These are phyloP conservation scores for Athalia cordata DNA, from an alignment of 2,888 invertebrate species.

Conservation along the genomic window DNA sequence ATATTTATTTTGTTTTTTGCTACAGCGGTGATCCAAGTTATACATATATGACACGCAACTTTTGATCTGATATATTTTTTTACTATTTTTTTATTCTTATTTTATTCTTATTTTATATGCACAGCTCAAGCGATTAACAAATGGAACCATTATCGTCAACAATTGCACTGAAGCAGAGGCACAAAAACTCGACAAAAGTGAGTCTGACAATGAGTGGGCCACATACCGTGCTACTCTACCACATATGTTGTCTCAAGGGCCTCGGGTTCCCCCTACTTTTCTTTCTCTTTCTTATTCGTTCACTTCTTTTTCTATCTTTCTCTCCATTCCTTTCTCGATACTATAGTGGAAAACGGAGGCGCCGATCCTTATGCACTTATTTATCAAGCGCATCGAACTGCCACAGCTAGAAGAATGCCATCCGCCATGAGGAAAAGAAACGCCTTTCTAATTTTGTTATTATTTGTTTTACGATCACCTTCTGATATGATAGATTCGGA, in stretches of 20 bases:
- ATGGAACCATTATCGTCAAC: conserved; percentile 45
- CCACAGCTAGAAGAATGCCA: no score
- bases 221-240: conserved; percentile 44
- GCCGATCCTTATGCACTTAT: no score
- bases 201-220: conserved; percentile 44
- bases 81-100: background rate
- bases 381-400: no score
- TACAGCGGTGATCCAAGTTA: no score
- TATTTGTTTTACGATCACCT: no score
- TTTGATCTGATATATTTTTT: background rate
- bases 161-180: conserved; percentile 41
- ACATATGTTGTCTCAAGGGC: conserved; percentile 33
- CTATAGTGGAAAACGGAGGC: no score
- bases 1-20: no score
- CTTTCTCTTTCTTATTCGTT: background rate
- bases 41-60: no score
- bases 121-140: conserved; percentile 22
- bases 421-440: no score
- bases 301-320: background rate
- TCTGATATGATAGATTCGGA: no score
- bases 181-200: conserved; percentile 46
- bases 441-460: no score
- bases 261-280: conserved; percentile 7
- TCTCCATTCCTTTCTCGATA: background rate
- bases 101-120: background rate